Percentiles rank a stretch among this genome's conserved stretches.
phyloP scores from a whole-genome alignment of 1,140 invertebrate species.

The Drosophila tani region DNA sequence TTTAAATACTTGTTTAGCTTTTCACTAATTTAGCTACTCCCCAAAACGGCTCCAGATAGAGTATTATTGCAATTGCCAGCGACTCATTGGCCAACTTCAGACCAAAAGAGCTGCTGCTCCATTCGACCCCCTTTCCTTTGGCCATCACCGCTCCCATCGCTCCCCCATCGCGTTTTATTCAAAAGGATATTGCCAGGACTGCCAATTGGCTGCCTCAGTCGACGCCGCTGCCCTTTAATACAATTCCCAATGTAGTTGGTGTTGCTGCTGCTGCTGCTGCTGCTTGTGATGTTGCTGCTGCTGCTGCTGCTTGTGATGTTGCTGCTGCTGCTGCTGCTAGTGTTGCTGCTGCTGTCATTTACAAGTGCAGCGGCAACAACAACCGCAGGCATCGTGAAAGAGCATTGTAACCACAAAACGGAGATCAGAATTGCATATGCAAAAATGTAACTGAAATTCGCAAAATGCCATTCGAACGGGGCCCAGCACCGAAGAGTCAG shows the following conservation, averaged over 20 bases:
- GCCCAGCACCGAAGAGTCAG: constrained; percentile 11
- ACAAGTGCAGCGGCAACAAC: constrained; percentile 61
- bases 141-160: not conserved
- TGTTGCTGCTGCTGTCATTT: constrained; percentile 56
- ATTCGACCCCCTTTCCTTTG: not conserved
- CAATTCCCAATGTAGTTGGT: constrained; percentile 25
- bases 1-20: not conserved
- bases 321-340: constrained; percentile 16
- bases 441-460: constrained; percentile 78
- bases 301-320: constrained; percentile 16
- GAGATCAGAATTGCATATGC: constrained; percentile 76
- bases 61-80: constrained; percentile 38
- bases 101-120: constrained; percentile 26
- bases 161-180: constrained; percentile 49
- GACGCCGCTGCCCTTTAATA: constrained; percentile 31
- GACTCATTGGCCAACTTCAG: constrained; percentile 44
- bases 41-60: not conserved
- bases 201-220: constrained; percentile 55
- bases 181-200: constrained; percentile 67
- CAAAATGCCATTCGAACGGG: constrained; percentile 50
- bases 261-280: constrained; percentile 21
- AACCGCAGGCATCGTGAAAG: constrained; percentile 60
- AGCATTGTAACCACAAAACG: constrained; percentile 70
- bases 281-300: constrained; percentile 10
- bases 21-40: too few relatives aligned